These are phyloP conservation scores for Cyanistes caeruleus DNA, from an alignment of 2,113 vertebrate genomes.

Conservation along the genomic window DNA sequence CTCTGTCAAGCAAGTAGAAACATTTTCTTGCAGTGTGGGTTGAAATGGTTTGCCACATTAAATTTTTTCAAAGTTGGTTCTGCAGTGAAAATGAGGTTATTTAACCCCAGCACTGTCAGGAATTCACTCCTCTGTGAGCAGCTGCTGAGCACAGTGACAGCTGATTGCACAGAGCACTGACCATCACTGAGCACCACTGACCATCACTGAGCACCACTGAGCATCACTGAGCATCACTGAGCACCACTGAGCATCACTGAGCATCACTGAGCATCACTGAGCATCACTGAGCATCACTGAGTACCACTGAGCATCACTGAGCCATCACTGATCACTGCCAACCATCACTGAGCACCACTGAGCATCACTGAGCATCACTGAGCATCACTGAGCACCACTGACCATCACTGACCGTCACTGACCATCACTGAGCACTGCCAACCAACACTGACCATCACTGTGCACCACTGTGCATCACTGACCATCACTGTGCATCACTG, in stretches of 20 bases:
- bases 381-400: not conserved
- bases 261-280: fast-evolving
- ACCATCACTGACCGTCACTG: not conserved
- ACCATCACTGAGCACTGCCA: fast-evolving
- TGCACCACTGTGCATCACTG: not conserved
- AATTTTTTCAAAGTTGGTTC: not conserved
- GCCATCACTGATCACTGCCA: fast-evolving
- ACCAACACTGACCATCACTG: not conserved
- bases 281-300: fast-evolving
- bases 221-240: fast-evolving
- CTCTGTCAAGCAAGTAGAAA: not conserved
- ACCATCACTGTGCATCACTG: fast-evolving
- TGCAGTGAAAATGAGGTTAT: not conserved
- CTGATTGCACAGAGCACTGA: fast-evolving
- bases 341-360: not conserved
- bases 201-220: fast-evolving
- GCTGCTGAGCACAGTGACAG: fast-evolving
- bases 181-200: fast-evolving
- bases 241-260: fast-evolving
- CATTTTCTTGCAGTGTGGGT: not conserved
- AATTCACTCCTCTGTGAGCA: not conserved
- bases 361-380: not conserved
- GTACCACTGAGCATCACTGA: not conserved
- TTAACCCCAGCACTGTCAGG: not conserved
- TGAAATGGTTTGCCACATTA: not conserved